A percentile compares a stretch with the other conserved stretches of the same genome.
Evolutionary conservation across 2,888 invertebrate species (phyloP).

Genomic region (Pherbina coryleti): DNA sequence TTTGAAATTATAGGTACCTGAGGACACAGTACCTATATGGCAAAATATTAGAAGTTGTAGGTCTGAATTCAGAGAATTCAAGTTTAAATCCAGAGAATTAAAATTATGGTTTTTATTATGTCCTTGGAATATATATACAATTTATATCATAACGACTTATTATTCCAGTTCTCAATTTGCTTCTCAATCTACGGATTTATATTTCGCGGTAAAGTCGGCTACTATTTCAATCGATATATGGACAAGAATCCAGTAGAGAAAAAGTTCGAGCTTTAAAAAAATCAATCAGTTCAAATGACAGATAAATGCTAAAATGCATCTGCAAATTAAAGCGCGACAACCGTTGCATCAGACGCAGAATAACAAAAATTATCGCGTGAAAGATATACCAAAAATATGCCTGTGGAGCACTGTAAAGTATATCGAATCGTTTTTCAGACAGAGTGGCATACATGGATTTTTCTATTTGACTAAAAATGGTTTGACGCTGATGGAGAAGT

Average conservation of each 20-base stretch:
- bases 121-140: background rate
- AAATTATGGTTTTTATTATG: no score
- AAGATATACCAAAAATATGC: background rate
- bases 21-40: no score
- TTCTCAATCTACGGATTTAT: constrained; percentile 49
- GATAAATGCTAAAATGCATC: constrained; percentile 2
- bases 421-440: constrained; percentile 56
- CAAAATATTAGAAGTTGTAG: no score
- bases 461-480: constrained; percentile 56
- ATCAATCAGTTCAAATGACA: background rate
- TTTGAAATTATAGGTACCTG: no score
- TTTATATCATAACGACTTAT: background rate
- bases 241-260: constrained; percentile 15
- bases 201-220: constrained; percentile 48
- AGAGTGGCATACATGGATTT: constrained; percentile 65
- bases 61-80: no score
- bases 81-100: no score
- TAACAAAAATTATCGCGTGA: background rate
- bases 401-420: constrained; percentile 25
- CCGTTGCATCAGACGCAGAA: background rate
- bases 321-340: constrained; percentile 9
- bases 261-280: constrained; percentile 17
- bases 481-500: constrained; percentile 59
- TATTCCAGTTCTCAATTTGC: constrained; percentile 1
- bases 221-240: constrained; percentile 50